Evolutionary conservation across 2,113 vertebrate genomes (phyloP), one percentile per base, ranked within the genome.

Genomic region (Antechinus stuartii): DNA sequence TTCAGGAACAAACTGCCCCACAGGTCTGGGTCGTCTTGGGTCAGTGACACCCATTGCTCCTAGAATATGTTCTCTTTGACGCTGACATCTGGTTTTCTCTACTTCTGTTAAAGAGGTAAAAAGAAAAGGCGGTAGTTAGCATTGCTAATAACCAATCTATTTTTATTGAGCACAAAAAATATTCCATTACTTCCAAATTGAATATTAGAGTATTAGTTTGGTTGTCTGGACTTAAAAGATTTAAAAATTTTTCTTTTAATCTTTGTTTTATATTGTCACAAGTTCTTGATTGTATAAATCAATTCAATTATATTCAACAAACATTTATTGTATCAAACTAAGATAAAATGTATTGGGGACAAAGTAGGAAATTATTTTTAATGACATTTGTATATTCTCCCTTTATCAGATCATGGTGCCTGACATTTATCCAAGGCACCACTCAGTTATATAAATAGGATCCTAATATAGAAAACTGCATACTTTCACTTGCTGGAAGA

Each of bases 61-160:
- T 11, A 99, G 97, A 54, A 99, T 35, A 57, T 96, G 98, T 68
- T 99, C 99, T 16, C 98, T 98, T 94, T 99, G 99, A 0, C 0
- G 98, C 95, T 99, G 99, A 91, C 99, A 99, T 47, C 97, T 99
- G 0, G 99, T 99, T 94, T 99, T 99, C 92, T 98, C 98, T 90
- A 49, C 91, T 92, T 98, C 99, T 99, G 95, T 27, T 27, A 46
- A 92, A 97, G 95, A 93, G 90, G 95, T 0, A 90, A 5, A 97
- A 54, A 61, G 1, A 2, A 0, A n/a, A 94, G n/a, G 50, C 8
- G 12, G 3, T 0, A 0, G 0, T 96, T 49, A 92, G 92, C 49
- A 0, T 0, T 8, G 55, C 10, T 2, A 0, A n/a, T 76, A 76
- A 76, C 2, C 42, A 8, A 1, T 1, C 26, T 0, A 25, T 2